These are phyloP conservation scores for Megathymus violae DNA, from an alignment of 1,140 invertebrate species.

Conservation along the genomic window DNA sequence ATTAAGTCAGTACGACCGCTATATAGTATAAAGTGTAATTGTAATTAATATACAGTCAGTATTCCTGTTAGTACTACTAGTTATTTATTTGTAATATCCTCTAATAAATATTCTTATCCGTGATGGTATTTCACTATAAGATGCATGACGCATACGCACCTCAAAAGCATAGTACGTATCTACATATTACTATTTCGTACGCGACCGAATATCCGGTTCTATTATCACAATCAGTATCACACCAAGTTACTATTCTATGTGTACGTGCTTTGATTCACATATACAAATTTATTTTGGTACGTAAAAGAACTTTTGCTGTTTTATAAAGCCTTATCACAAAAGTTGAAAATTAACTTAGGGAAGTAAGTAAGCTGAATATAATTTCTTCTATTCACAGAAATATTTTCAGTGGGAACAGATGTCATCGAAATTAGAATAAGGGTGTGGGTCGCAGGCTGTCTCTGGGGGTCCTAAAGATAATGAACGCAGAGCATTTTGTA, in stretches of 20 bases:
- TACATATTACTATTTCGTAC: not conserved
- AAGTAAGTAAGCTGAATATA: slow-evolving; percentile 17
- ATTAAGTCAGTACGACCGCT: no score
- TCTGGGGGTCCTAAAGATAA: slow-evolving; percentile 37
- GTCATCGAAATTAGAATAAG: slow-evolving; percentile 49
- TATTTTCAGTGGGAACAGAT: slow-evolving; percentile 42
- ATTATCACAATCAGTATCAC: no score
- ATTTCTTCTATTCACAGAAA: slow-evolving; percentile 25
- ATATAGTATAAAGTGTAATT: no score
- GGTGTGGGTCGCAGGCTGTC: slow-evolving; percentile 35
- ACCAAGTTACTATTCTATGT: no score
- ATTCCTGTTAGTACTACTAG: no score
- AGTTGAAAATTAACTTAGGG: not conserved
- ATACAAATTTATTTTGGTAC: no score
- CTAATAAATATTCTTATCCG: slow-evolving; percentile 6
- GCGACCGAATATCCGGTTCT: no score
- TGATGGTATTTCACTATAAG: not conserved
- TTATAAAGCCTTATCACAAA: no score
- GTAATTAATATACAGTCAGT: no score
- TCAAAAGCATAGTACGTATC: not conserved
- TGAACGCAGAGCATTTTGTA: slow-evolving; percentile 28
- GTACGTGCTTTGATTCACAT: no score
- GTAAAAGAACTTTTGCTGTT: no score
- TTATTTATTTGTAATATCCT: slow-evolving; percentile 1
- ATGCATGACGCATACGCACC: not conserved